phyloP scores from a whole-genome alignment of 2,113 vertebrate genomes.

The Struthidea cinerea region DNA sequence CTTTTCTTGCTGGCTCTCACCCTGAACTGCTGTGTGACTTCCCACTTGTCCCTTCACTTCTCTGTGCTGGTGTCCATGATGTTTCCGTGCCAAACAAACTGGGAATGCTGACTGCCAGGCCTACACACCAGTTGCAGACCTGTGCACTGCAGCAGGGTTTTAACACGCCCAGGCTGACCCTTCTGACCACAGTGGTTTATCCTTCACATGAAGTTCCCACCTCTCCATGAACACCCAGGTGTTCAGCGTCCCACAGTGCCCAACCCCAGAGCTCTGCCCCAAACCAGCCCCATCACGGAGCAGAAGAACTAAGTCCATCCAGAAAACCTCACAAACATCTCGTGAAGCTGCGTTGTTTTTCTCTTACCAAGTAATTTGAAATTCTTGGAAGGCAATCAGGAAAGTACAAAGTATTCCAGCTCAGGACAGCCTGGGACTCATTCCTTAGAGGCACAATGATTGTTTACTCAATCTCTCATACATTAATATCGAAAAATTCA shows the following conservation, averaged over 20 bases:
- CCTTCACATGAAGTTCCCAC: neutral
- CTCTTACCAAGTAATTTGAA: slow-evolving; percentile 54
- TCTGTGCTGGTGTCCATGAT: accelerated
- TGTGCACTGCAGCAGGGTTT: neutral
- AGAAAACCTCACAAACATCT: neutral
- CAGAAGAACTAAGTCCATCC: neutral
- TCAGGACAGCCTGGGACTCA: slow-evolving; percentile 61
- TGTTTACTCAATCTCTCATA: slow-evolving; percentile 63
- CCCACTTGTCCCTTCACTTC: neutral
- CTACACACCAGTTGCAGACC: neutral
- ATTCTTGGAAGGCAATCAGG: slow-evolving; percentile 67
- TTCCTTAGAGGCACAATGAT: slow-evolving; percentile 61
- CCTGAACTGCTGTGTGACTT: neutral
- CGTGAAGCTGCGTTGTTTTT: slow-evolving; percentile 46
- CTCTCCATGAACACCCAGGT: accelerated
- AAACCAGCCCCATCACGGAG: neutral
- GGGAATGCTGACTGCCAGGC: neutral
- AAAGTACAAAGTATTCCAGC: slow-evolving; percentile 68
- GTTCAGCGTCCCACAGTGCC: neutral
- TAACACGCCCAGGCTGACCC: neutral
- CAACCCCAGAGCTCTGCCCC: neutral
- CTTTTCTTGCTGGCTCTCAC: neutral
- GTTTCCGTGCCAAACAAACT: neutral
- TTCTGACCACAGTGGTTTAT: neutral
- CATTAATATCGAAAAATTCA: slow-evolving; percentile 62